Evolutionary conservation across 2,888 invertebrate genomes (phyloP).

Genomic region (Pseudoips prasinana): DNA sequence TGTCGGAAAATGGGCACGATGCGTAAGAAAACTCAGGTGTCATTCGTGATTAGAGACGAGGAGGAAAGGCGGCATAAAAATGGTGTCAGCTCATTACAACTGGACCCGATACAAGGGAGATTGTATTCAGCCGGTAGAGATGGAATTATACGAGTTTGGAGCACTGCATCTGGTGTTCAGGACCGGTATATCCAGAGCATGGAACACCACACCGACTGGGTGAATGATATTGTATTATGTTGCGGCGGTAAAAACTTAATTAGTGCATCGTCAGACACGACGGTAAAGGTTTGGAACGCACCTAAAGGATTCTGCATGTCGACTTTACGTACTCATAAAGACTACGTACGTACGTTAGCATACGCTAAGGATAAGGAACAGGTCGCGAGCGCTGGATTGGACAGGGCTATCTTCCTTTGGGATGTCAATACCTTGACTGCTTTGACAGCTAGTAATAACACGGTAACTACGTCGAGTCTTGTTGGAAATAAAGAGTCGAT

Average conservation of each 20-base stretch:
- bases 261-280: slow-evolving; percentile 99
- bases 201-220: slow-evolving; percentile 99
- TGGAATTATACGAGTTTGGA: slow-evolving; percentile 97
- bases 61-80: slow-evolving; percentile 96
- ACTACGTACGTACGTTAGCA: slow-evolving; percentile 98
- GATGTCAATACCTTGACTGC: slow-evolving; percentile 99
- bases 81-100: slow-evolving; percentile 97
- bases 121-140: slow-evolving; percentile 98
- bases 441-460: slow-evolving; percentile 98
- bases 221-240: slow-evolving; percentile 98
- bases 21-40: slow-evolving; percentile 89
- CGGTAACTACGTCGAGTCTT: slow-evolving; percentile 98
- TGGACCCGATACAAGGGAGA: slow-evolving; percentile 92
- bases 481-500: slow-evolving; percentile 99
- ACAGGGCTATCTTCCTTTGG: slow-evolving; percentile 98
- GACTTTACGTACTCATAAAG: slow-evolving; percentile 97
- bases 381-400: slow-evolving; percentile 97
- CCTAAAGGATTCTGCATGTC: slow-evolving; percentile 99
- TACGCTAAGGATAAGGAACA: slow-evolving; percentile 98
- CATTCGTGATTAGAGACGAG: slow-evolving; percentile 98
- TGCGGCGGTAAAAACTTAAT: slow-evolving; percentile 98
- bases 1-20: slow-evolving; percentile 80
- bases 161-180: slow-evolving; percentile 82
- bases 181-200: slow-evolving; percentile 93
- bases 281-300: slow-evolving; percentile 99